Conservation (phyloP, 2,888 invertebrate genomes). For the Drosophila engyochracea region DNA sequence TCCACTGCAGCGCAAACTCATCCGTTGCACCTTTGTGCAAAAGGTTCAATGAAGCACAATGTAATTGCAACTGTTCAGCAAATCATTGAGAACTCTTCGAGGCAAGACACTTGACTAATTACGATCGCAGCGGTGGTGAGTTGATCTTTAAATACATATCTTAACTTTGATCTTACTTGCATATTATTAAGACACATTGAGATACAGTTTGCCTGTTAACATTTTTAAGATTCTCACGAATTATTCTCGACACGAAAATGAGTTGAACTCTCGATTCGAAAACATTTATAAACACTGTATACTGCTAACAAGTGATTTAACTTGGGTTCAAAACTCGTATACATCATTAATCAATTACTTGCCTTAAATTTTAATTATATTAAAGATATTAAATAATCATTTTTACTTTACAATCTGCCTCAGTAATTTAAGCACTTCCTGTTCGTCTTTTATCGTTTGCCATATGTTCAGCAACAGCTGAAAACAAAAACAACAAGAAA, state of each 20-base stretch:
- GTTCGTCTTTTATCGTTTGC: conserved; percentile 15
- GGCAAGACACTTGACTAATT: conserved; percentile 33
- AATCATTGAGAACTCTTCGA: conserved; percentile 34
- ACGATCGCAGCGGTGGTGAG: conserved; percentile 7
- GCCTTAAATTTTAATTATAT: background rate
- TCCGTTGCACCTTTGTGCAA: conserved; percentile 31
- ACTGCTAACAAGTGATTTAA: background rate
- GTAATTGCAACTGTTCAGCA: conserved; percentile 29
- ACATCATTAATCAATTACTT: background rate
- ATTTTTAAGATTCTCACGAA: background rate
- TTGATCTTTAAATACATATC: conserved; percentile 10
- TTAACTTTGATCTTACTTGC: background rate
- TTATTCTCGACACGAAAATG: background rate
- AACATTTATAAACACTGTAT: background rate
- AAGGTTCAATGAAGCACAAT: conserved; percentile 48
- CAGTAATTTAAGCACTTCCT: conserved; percentile 35
- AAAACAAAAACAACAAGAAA: conserved; percentile 19
- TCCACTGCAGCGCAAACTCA: conserved; percentile 47
- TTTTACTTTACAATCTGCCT: conserved; percentile 9
- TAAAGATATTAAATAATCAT: conserved; percentile 3
- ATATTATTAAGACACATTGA: background rate
- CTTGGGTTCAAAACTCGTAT: background rate
- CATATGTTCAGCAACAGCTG: conserved; percentile 30
- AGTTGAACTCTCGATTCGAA: background rate
- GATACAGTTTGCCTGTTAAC: background rate